Percentiles rank a stretch among this genome's conserved stretches.
Evolutionary conservation across 1,140 invertebrate genomes (phyloP).

Genomic region (Brachionus calyciflorus): DNA sequence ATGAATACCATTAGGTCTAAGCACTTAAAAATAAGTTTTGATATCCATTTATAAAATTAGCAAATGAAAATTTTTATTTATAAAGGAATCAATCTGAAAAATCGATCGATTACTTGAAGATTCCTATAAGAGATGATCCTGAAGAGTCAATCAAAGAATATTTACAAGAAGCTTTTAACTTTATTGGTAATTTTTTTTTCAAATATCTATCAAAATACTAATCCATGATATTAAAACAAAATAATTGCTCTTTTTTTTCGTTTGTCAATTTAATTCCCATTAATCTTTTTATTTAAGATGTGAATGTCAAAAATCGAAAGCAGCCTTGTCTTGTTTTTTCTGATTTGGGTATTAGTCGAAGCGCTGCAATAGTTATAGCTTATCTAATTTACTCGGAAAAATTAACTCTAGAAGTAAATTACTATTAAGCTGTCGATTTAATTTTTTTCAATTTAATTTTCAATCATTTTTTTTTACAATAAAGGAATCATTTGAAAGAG

Average conservation of each 20-base stretch:
- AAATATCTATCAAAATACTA: too few relatives aligned
- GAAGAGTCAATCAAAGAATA: conserved; percentile 54
- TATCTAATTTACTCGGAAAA: conserved; percentile 53
- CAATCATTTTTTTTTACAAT: not conserved
- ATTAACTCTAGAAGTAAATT: conserved; percentile 10
- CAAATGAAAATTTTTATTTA: not conserved
- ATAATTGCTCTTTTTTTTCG: too few relatives aligned
- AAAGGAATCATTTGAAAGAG: conserved; percentile 29
- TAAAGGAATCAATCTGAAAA: not conserved
- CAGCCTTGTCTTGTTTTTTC: conserved; percentile 56
- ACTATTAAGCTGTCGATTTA: not conserved
- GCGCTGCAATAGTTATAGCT: conserved; percentile 56
- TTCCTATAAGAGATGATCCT: conserved; percentile 53
- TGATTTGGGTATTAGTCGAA: conserved; percentile 55
- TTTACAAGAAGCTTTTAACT: conserved; percentile 54
- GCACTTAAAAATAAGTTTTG: too few relatives aligned
- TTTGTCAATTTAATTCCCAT: not conserved
- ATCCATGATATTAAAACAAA: too few relatives aligned
- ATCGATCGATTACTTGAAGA: conserved; percentile 14
- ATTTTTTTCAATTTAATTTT: not conserved
- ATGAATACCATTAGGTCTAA: too few relatives aligned
- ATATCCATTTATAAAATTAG: too few relatives aligned
- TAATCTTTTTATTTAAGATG: conserved; percentile 28
- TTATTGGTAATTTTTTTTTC: conserved; percentile 53
- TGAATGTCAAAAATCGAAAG: conserved; percentile 49